Conservation (phyloP, 1,140 invertebrate species). For the Caenorhabditis elegans region DNA sequence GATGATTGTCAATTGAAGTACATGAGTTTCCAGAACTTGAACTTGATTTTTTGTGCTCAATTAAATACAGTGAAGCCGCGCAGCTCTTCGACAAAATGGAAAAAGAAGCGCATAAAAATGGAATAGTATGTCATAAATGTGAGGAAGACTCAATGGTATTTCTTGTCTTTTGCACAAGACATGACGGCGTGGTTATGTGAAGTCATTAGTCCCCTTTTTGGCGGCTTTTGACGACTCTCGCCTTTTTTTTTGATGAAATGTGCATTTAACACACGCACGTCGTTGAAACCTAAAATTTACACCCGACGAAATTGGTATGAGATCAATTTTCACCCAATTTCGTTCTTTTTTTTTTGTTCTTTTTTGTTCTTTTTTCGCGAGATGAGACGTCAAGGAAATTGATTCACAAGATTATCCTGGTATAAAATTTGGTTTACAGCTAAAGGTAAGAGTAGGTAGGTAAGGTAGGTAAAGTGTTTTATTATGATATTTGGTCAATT, state of each 20-base stretch:
- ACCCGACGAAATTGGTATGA: not conserved
- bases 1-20: no score
- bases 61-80: not conserved
- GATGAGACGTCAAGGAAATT: no score
- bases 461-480: no score
- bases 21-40: no score
- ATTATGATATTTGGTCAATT: no score
- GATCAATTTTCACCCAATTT: not conserved
- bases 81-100: not conserved
- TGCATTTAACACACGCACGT: not conserved
- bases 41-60: no score
- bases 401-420: no score
- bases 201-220: conserved; percentile 31
- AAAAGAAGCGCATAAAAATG: not conserved
- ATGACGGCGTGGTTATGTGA: conserved; percentile 12
- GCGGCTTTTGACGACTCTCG: conserved; percentile 13
- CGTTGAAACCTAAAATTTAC: not conserved
- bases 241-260: conserved; percentile 32
- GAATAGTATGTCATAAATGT: conserved; percentile 33
- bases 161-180: not conserved
- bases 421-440: no score
- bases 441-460: no score
- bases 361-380: no score
- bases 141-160: conserved; percentile 22
- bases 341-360: no score